Conservation (phyloP, 2,113 vertebrate genomes). For the Synodontis membranacea region DNA sequence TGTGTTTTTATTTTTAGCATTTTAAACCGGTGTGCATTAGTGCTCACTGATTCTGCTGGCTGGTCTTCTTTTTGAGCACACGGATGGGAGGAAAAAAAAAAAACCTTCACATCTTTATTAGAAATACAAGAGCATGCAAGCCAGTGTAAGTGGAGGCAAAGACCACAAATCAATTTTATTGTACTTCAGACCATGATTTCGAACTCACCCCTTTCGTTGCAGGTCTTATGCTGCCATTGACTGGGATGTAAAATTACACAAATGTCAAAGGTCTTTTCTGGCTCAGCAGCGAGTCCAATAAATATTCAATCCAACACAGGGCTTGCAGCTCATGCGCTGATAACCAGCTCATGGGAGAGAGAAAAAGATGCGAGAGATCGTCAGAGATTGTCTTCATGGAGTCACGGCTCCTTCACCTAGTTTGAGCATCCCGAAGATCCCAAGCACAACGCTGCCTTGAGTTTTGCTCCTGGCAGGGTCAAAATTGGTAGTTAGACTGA, state of each 20-base stretch:
- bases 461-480: too few species aligned
- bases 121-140: background rate
- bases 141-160: background rate
- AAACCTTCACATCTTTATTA: conserved; percentile 2
- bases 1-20: background rate
- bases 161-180: conserved; percentile 40
- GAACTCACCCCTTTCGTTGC: conserved; percentile 25
- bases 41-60: background rate
- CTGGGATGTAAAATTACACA: conserved; percentile 37
- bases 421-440: too few species aligned
- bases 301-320: background rate
- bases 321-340: background rate
- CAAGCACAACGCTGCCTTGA: too few species aligned
- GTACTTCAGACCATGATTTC: conserved; percentile 13
- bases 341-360: background rate
- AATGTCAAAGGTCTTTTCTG: conserved; percentile 33
- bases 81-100: too few species aligned
- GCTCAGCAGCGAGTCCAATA: conserved; percentile 29
- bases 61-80: background rate
- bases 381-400: too few species aligned
- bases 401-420: too few species aligned
- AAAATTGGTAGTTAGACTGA: too few species aligned
- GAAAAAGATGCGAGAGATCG: background rate
- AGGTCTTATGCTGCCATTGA: conserved; percentile 36
- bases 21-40: background rate